Evolutionary conservation across 2,888 invertebrate species (phyloP).

Genomic region (Lottia scabra): DNA sequence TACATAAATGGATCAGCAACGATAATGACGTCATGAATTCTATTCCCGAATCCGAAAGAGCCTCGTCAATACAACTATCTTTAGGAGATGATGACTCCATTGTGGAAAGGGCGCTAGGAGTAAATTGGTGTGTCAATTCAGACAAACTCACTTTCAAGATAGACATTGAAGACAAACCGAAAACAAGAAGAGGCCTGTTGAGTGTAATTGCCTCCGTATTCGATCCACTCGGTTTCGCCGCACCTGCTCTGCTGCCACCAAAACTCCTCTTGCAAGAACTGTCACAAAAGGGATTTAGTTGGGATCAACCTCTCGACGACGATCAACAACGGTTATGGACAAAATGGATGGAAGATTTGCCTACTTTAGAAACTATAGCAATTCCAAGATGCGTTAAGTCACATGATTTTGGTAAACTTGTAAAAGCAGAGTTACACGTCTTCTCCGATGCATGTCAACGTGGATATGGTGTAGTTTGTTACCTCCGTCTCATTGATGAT

Average conservation of each 20-base stretch:
- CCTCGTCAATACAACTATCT: slow-evolving; percentile 6
- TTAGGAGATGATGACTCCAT: not conserved
- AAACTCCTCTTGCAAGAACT: slow-evolving; percentile 9
- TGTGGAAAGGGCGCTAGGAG: slow-evolving; percentile 28
- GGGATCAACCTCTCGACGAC: not conserved
- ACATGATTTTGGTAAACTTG: no score
- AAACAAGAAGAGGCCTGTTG: slow-evolving; percentile 5
- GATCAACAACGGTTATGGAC: not conserved
- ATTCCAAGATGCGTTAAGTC: no score
- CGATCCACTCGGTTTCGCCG: slow-evolving; percentile 14
- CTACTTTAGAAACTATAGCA: no score
- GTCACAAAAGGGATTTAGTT: not conserved
- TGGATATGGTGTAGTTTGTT: no score
- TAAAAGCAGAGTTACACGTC: no score
- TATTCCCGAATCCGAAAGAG: slow-evolving; percentile 27
- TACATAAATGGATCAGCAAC: slow-evolving; percentile 36
- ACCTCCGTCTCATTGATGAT: no score
- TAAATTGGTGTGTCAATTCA: slow-evolving; percentile 22
- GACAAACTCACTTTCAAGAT: slow-evolving; percentile 23
- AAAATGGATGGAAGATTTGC: not conserved
- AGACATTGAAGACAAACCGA: slow-evolving; percentile 6
- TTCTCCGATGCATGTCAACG: no score
- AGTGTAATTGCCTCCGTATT: slow-evolving; percentile 1
- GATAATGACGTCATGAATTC: slow-evolving; percentile 27
- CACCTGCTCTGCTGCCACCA: slow-evolving; percentile 8